Evolutionary conservation across 2,888 invertebrate genomes (phyloP).

Genomic region (Timema podura): DNA sequence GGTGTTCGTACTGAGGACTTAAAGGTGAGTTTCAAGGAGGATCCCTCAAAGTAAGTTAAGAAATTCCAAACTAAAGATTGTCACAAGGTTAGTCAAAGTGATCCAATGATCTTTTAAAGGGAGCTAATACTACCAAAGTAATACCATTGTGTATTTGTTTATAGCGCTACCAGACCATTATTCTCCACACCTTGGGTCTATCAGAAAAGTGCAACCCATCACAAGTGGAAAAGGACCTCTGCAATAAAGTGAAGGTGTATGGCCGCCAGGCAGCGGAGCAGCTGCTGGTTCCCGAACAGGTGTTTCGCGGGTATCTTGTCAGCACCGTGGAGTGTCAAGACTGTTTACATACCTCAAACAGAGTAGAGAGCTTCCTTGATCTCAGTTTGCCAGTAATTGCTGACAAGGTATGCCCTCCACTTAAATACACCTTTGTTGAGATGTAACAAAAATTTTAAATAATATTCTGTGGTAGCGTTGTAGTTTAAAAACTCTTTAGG

Average conservation of each 20-base stretch:
- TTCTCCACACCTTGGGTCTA: constrained; percentile 71
- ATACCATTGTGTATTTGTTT: too few species aligned
- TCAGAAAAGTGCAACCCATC: constrained; percentile 68
- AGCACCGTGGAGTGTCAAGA: constrained; percentile 87
- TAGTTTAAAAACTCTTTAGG: too few species aligned
- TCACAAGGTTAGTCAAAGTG: too few species aligned
- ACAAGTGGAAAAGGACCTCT: constrained; percentile 70
- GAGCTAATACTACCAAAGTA: background rate
- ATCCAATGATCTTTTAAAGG: too few species aligned
- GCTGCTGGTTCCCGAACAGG: constrained; percentile 77
- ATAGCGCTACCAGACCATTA: constrained; percentile 76
- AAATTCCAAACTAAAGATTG: too few species aligned
- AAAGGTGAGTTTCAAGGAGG: constrained; percentile 41
- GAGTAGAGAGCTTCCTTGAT: constrained; percentile 91
- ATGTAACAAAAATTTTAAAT: too few species aligned
- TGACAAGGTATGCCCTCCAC: constrained; percentile 50
- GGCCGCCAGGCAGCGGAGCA: constrained; percentile 75
- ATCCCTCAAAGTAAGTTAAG: too few species aligned
- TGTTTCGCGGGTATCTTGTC: constrained; percentile 90
- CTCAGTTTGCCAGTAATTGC: constrained; percentile 85
- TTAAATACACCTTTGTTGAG: too few species aligned
- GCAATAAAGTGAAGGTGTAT: constrained; percentile 75
- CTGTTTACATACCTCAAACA: constrained; percentile 80
- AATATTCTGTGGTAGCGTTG: too few species aligned
- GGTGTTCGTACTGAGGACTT: constrained; percentile 70